A percentile compares a stretch with the other conserved stretches of the same genome.
Conservation (phyloP, 2,797 vertebrate species). For the Podarcis lilfordi region DNA sequence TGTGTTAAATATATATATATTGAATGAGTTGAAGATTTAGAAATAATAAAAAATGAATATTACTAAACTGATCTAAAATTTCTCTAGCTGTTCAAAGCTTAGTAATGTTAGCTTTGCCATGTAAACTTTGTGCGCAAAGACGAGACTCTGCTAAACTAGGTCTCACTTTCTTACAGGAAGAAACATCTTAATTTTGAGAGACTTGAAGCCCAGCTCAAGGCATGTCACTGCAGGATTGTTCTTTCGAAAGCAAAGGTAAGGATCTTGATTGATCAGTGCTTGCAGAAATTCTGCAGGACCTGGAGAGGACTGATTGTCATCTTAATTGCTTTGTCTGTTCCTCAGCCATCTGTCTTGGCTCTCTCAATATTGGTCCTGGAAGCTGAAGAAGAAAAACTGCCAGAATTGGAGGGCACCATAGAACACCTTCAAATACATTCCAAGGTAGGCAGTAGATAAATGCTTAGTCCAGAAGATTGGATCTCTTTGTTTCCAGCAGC, state of each 20-base stretch:
- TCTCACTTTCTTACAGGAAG: slow-evolving; percentile 75
- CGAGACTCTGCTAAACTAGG: background rate
- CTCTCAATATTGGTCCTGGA: slow-evolving; percentile 87
- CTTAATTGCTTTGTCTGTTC: slow-evolving; percentile 26
- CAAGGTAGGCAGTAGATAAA: slow-evolving; percentile 77
- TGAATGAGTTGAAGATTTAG: no score
- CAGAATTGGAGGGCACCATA: slow-evolving; percentile 81
- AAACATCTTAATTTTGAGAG: slow-evolving; percentile 87
- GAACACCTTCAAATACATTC: slow-evolving; percentile 84
- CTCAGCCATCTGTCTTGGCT: slow-evolving; percentile 90
- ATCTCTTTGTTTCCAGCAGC: background rate
- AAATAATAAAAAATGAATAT: no score
- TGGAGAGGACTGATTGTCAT: background rate
- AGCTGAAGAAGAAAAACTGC: slow-evolving; percentile 82
- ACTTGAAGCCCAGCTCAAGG: slow-evolving; percentile 94
- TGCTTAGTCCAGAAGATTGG: background rate
- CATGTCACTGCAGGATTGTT: slow-evolving; percentile 91
- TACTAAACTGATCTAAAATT: background rate
- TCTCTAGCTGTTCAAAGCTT: background rate
- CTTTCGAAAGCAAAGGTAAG: slow-evolving; percentile 97
- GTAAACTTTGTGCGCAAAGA: background rate
- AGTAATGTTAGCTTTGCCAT: background rate
- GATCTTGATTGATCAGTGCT: slow-evolving; percentile 4
- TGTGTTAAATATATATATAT: no score
- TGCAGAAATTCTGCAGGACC: slow-evolving; percentile 6